phyloP scores from a whole-genome alignment of 2,797 vertebrate species.

The Choloepus didactylus region DNA sequence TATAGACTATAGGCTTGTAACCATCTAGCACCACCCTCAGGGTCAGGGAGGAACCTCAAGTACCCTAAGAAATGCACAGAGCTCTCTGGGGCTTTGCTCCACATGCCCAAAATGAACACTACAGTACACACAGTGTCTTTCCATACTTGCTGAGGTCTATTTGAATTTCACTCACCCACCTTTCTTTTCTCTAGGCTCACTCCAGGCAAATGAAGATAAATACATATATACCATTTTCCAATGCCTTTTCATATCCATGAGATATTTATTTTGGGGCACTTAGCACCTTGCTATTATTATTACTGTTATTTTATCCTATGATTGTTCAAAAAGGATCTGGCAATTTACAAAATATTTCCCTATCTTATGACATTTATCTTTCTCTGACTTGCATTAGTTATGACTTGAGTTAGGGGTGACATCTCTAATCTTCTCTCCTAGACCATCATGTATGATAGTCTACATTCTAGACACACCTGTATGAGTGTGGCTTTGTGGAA shows the following conservation, averaged over 20 bases:
- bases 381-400: constrained; percentile 18
- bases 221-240: background rate
- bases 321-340: constrained; percentile 43
- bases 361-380: constrained; percentile 24
- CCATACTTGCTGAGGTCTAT: background rate
- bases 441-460: background rate
- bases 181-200: constrained; percentile 26
- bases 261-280: background rate
- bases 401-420: background rate
- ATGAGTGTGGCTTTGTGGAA: background rate
- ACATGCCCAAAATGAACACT: background rate
- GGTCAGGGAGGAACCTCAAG: background rate
- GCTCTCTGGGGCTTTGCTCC: background rate
- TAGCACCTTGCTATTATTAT: background rate
- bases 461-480: no score
- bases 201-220: constrained; percentile 22
- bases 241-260: background rate
- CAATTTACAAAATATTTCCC: constrained; percentile 7
- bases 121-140: background rate
- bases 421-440: constrained; percentile 40
- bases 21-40: background rate
- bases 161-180: background rate
- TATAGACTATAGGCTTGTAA: constrained; percentile 35
- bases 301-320: background rate
- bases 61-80: constrained; percentile 27